A percentile compares a stretch with the other conserved stretches of the same genome.
Evolutionary conservation across 2,113 vertebrate genomes (phyloP).

Genomic region (Pteropus alecto): DNA sequence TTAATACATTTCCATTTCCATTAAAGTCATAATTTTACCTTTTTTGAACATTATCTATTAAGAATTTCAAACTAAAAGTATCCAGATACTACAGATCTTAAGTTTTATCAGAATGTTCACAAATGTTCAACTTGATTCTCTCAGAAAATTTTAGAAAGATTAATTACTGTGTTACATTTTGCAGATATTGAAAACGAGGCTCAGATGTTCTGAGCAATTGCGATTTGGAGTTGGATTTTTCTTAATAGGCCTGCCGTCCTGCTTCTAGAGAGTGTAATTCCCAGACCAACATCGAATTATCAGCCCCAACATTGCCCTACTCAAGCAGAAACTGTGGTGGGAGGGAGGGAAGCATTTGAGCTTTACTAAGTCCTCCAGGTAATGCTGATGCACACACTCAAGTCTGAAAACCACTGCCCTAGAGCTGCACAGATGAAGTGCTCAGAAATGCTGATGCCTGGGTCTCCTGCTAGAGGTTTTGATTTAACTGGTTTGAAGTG

Average conservation of each 20-base stretch:
- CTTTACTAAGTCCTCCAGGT: background rate
- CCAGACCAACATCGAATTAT: background rate
- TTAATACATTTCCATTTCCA: background rate
- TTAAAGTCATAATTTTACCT: background rate
- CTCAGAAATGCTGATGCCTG: background rate
- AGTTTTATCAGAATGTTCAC: background rate
- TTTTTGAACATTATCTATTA: background rate
- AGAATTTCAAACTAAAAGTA: background rate
- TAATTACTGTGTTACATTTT: background rate
- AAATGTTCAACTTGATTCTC: background rate
- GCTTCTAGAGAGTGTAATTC: background rate
- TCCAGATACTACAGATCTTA: background rate
- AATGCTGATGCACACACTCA: rapidly evolving
- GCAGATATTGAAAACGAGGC: background rate
- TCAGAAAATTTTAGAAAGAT: background rate
- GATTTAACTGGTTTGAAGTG: background rate
- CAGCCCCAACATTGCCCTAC: rapidly evolving
- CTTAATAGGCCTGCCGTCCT: background rate
- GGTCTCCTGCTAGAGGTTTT: background rate
- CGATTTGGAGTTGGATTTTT: background rate
- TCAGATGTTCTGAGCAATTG: background rate
- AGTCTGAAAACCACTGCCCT: background rate
- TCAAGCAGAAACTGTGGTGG: background rate
- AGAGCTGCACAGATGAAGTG: background rate
- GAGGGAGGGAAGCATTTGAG: background rate